Evolutionary conservation across 2,888 invertebrate species (phyloP).

Genomic region (Drosophila mercatorum): DNA sequence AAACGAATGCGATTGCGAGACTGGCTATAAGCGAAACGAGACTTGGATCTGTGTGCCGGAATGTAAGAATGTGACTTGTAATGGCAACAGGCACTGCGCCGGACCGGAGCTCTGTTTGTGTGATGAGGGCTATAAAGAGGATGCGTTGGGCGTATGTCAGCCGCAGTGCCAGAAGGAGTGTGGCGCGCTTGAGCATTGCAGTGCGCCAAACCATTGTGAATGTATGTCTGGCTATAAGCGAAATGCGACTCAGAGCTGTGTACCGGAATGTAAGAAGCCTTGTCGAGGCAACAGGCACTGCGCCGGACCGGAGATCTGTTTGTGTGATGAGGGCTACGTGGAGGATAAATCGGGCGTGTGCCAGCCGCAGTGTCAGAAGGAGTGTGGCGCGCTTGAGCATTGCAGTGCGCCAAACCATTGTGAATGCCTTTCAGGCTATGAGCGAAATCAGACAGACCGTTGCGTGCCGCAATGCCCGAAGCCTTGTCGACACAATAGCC

Average conservation of each 20-base stretch:
- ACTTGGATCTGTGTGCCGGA: slow-evolving; percentile 8
- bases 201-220: neutral
- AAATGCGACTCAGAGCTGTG: slow-evolving; percentile 1
- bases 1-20: too few relatives aligned
- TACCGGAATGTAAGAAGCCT: neutral
- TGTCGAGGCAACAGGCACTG: slow-evolving; percentile 22
- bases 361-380: slow-evolving; percentile 3
- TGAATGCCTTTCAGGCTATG: slow-evolving; percentile 13
- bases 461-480: slow-evolving; percentile 20
- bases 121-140: neutral
- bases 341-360: slow-evolving; percentile 3
- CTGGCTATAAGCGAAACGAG: slow-evolving; percentile 8
- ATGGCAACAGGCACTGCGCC: slow-evolving; percentile 17
- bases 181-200: neutral
- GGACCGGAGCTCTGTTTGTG: slow-evolving; percentile 3
- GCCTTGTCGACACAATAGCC: slow-evolving; percentile 6
- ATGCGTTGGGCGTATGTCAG: slow-evolving; percentile 4
- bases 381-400: neutral
- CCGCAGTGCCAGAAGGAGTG: slow-evolving; percentile 9
- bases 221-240: slow-evolving; percentile 18
- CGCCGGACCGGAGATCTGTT: neutral
- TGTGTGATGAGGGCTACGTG: neutral
- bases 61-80: neutral
- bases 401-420: neutral
- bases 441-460: neutral